Conservation (phyloP, 2,888 invertebrate species). For the Chymomyza amoena region DNA sequence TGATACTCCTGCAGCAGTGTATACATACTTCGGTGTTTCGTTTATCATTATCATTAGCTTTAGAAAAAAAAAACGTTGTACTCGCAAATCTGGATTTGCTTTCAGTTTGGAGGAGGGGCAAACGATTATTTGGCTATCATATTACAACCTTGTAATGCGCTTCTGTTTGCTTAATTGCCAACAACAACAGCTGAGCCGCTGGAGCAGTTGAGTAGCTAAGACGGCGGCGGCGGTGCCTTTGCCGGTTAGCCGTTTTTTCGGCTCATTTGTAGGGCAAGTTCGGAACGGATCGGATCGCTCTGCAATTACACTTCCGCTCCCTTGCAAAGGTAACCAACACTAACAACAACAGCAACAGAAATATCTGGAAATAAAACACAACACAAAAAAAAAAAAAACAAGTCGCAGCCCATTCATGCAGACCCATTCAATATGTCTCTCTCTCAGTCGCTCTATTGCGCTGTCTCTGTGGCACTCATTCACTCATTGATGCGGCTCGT, state of each 20-base stretch:
- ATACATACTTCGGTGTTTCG: not conserved
- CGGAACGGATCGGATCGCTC: conserved; percentile 29
- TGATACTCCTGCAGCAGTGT: not conserved
- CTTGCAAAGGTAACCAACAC: conserved; percentile 4
- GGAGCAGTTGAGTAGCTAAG: conserved; percentile 30
- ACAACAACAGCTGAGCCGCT: conserved; percentile 15
- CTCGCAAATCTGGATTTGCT: not conserved
- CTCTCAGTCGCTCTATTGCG: conserved; percentile 5
- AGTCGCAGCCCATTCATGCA: conserved; percentile 2
- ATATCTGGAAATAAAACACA: not conserved
- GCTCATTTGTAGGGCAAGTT: conserved; percentile 48
- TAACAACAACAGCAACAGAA: conserved; percentile 14
- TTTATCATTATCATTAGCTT: not conserved
- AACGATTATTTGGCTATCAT: conserved; percentile 48
- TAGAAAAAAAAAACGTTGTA: not conserved
- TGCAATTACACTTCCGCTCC: conserved; percentile 66
- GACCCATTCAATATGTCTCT: not conserved
- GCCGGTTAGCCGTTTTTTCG: conserved; percentile 42
- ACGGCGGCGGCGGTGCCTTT: conserved; percentile 43
- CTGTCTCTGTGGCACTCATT: conserved; percentile 2
- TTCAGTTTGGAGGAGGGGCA: not conserved
- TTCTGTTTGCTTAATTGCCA: conserved; percentile 62
- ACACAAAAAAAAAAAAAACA: conserved; percentile 1
- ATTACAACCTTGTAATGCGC: conserved; percentile 67
- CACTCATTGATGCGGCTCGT: conserved; percentile 35